Evolutionary conservation across 2,888 invertebrate genomes (phyloP), one percentile per base, ranked within the genome.

Genomic region (Andrena haemorrhoa): DNA sequence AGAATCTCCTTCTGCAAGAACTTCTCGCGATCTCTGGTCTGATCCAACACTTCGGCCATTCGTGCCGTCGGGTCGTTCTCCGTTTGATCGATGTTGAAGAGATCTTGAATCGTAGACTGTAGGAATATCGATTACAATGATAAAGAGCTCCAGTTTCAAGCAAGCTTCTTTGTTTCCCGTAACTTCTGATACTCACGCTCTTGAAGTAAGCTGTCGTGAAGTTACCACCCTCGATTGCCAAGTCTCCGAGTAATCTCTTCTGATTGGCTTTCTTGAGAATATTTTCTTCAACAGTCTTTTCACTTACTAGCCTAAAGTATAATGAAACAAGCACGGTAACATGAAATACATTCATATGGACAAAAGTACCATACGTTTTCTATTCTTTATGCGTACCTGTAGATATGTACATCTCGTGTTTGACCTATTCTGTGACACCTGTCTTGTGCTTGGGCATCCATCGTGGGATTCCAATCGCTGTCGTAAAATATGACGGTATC

Each of bases 401-500:
- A 99, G 92, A 99, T 99, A 94, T 99, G 98, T 84, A 99, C 99
- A 95, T 99, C 99, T 89, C 99, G 95, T 23, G 99, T 99, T 95
- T 99, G 99, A 0, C 99, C 99, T 94, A 99, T 99, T 91, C 99
- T 96, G 95, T 99, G 99, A 94, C 99, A 99, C 89, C 99, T 96
- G 95, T 98, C 98, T 94, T 98, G 98, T 85, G 98, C 98, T 94
- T 98, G 98, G 82, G 99, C 99, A 95, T 99, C 99, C 99, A 99
- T 99, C 5, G 99, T 99, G 69, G 99, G 99, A 95, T 99, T 99
- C 99, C 99, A 99, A 95, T 99, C 99, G 83, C 98, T 99, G 95
- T 99, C 99, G 94, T 99, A 99, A 95, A 99, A 99, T 94, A 99
- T 97, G 88, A 99, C 99, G 90, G 98, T 98, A 95, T 99, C 99